Base-by-base conservation (phyloP, 2,797 vertebrate genomes). In the Anguilla obscura region DNA sequence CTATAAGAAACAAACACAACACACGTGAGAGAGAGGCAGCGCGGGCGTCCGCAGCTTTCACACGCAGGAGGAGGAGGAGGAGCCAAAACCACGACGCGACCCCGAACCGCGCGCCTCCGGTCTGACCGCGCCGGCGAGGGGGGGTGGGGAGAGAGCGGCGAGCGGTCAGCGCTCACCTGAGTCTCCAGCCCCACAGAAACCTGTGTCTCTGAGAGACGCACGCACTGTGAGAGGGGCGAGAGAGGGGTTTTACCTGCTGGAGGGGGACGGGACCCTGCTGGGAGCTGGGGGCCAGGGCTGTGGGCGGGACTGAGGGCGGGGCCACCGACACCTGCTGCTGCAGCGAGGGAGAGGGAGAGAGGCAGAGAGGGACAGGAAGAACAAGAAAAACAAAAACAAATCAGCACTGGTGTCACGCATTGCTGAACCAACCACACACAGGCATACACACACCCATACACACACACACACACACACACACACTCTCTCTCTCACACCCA, bases 1-100 rank as follows among this genome's bases (percentile, higher is more conserved):
- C 95, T 96, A 95, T 87, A 94, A 95, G 93, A 95, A 95, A 94
- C 91, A 95, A 95, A 94, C 92, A 95, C 90, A 95, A 92, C 90
- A 95, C 87, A 94, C 86, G 85, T 91, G 94, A 92, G 95, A 94
- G 93, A 89, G 60, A 85, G 83, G 27, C 71, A 86, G 83, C 63
- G 48, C 87, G 87, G 27, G 40, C 79, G 84, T 90, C 87, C 86
- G 79, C 84, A 91, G 90, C 89, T 89, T 89, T 90, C 90, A 92
- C 85, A 83, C 50, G 90, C 88, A 90, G 89, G 90, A 91, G 89
- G 89, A 88, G 90, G 89, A 76, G 9, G 89, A 4, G 63, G 1
- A 83, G 1, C n/a, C 10, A 21, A 12, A 8, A 45, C 63, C 63
- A 27, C 24, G 14, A 27, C 63, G 4, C 63, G 1, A 27, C 24